phyloP scores from a whole-genome alignment of 2,113 vertebrate species.

The Apistogramma diplotaenia region DNA sequence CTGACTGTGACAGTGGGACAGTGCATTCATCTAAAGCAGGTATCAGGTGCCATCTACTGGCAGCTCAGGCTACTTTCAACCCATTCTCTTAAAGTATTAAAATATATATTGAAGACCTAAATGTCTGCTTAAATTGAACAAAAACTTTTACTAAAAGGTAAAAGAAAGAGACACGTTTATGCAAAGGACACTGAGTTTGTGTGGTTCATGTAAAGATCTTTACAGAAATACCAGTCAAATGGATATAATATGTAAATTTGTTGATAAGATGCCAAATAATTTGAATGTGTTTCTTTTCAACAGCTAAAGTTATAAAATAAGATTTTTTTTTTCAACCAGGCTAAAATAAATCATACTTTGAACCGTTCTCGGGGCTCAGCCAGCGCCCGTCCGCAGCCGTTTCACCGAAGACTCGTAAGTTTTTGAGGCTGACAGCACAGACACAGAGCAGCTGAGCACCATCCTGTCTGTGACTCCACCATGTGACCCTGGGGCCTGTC shows the following conservation, averaged over 20 bases:
- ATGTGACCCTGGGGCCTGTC: slow-evolving; percentile 61
- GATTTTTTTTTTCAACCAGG: not conserved
- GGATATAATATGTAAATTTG: not conserved
- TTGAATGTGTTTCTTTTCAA: not conserved
- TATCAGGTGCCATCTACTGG: slow-evolving; percentile 77
- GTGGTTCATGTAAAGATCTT: not conserved
- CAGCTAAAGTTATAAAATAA: not conserved
- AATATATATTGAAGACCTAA: not conserved
- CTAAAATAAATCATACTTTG: slow-evolving; percentile 11
- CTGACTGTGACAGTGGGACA: not conserved
- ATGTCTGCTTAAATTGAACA: not conserved
- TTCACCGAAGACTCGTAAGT: slow-evolving; percentile 35
- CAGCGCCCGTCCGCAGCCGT: slow-evolving; percentile 13
- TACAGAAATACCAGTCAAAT: not conserved
- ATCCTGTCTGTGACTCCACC: slow-evolving; percentile 52
- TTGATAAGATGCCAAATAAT: not conserved
- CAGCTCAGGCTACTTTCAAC: not conserved
- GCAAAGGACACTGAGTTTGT: not conserved
- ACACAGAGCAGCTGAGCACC: slow-evolving; percentile 65
- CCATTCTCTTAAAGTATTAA: not conserved
- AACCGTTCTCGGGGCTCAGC: slow-evolving; percentile 5
- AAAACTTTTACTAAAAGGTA: too few relatives aligned
- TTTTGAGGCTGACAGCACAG: slow-evolving; percentile 35
- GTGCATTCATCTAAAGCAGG: slow-evolving; percentile 51
- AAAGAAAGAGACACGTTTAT: not conserved